Base-by-base conservation (phyloP, 2,888 invertebrate species). In the Oconnorella tubifera region DNA sequence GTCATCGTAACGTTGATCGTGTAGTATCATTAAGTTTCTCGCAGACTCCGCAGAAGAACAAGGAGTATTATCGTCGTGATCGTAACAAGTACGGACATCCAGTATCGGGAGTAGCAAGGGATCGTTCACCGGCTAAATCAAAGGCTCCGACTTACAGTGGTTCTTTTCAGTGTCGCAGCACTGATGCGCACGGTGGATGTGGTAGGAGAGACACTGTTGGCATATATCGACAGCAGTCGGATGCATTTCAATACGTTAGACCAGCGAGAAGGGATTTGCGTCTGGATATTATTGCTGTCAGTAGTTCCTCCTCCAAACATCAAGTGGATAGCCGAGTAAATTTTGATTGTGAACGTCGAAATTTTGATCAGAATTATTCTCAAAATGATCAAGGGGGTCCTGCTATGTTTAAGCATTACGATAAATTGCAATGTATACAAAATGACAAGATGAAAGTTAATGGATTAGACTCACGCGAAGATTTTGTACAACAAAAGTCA, bases 221-320 rank as follows among this genome's bases (percentile, higher is more conserved):
- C 14, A 27, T 51, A 4, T 19, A 6, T 25, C 14, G 53, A 25
- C 53, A 51, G 14, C 53, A 51, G 25, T 51, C 53, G 10, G 53
- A 51, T 23, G 53, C 25, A 6, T 51, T 51, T 27, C 53, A 51
- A 27, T 51, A 51, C 53, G 53, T 51, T 6, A 19, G 53, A 51
- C 53, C 53, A n/a, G n/a, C n/a, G n/a, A n/a, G n/a, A n/a, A n/a
- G n/a, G n/a, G n/a, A n/a, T n/a, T n/a, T n/a, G n/a, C n/a, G n/a
- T n/a, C n/a, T n/a, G n/a, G n/a, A n/a, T n/a, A n/a, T n/a, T n/a
- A n/a, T n/a, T n/a, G n/a, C n/a, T n/a, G n/a, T n/a, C n/a, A n/a
- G n/a, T n/a, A n/a, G n/a, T n/a, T n/a, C n/a, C n/a, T n/a, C n/a
- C n/a, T n/a, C n/a, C n/a, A n/a, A n/a, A n/a, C n/a, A n/a, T n/a